Percentiles rank a stretch among this genome's conserved stretches.
These are phyloP conservation scores for Chrysopa pallens DNA, from an alignment of 1,140 invertebrate genomes.

Conservation along the genomic window DNA sequence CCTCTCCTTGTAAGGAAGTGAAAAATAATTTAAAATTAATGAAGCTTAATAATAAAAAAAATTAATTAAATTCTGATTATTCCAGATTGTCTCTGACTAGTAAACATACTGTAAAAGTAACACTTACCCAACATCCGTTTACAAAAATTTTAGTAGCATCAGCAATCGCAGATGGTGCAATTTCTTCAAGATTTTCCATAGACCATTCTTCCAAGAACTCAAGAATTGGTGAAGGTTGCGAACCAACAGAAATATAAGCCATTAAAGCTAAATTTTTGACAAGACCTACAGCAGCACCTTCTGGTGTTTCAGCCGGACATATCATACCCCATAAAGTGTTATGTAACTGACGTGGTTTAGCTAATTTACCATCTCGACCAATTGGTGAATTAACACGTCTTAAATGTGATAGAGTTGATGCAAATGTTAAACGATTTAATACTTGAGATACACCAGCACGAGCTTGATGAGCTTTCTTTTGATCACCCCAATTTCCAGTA, in stretches of 20 bases:
- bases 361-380: slow-evolving; percentile 94
- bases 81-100: too few species aligned
- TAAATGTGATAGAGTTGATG: slow-evolving; percentile 93
- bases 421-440: slow-evolving; percentile 91
- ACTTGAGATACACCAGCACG: slow-evolving; percentile 55
- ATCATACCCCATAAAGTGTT: slow-evolving; percentile 99
- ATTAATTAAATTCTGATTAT: too few species aligned
- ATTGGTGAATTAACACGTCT: slow-evolving; percentile 95
- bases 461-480: slow-evolving; percentile 95
- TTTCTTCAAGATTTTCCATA: slow-evolving; percentile 99
- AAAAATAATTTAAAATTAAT: too few species aligned
- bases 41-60: too few species aligned
- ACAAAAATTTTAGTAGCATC: slow-evolving; percentile 99
- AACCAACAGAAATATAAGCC: slow-evolving; percentile 98
- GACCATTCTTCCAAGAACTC: slow-evolving; percentile 99
- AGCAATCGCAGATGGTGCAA: slow-evolving; percentile 85
- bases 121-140: slow-evolving; percentile 88
- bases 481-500: slow-evolving; percentile 99
- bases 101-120: background rate
- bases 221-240: slow-evolving; percentile 92
- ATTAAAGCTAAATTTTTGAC: slow-evolving; percentile 97
- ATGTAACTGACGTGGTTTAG: slow-evolving; percentile 93
- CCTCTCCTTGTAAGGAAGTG: too few species aligned
- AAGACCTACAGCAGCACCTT: slow-evolving; percentile 77
- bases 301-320: slow-evolving; percentile 97